Evolutionary conservation across 2,797 vertebrate species (phyloP), one percentile per base, ranked within the genome.

Genomic region (Pangasius mekongensis): DNA sequence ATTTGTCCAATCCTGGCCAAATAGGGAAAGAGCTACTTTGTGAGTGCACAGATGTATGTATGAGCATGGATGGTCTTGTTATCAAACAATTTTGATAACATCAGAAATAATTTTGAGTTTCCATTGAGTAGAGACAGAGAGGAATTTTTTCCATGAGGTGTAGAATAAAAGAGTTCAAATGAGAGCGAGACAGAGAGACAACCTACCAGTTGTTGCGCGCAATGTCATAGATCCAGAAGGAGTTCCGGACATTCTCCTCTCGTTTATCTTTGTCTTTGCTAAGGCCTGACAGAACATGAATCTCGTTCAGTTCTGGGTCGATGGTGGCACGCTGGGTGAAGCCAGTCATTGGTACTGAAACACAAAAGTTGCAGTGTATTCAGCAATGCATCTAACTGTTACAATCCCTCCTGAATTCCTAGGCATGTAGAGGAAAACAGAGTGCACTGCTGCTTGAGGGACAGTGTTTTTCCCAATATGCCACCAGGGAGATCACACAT

Each of bases 221-320:
- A 39, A 99, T 99, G 95, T 99, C 98, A 67, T 99, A 99, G 94
- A 99, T 99, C 99, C 99, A 99, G 96, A 99, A 99, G 52, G 99
- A 99, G 96, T 99, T 99, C 92, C 98, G 97, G 73, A 99, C 98
- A 1, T 99, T 99, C 94, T 99, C 98, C 92, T 99, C 98, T 0
- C 98, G 94, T 60, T 99, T 99, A 93, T 99, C 99, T 91, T 99
- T 99, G 95, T 99, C 99, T 94, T 99, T 99, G 94, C 99, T 99
- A 88, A 99, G 98, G 87, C 99, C 99, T 0, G 99, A 99, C 88
- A 99, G 94, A 73, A 99, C 99, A 5, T 99, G 98, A 94, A 99
- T 99, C 96, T 99, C 99, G 5, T 99, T 99, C 92, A 99, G 95
- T 87, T 99, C 99, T 0, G 99, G 98, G 95, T 99, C 99, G 77